Base-by-base conservation (phyloP, 2,888 invertebrate genomes). In the Lasius fuliginosus region DNA sequence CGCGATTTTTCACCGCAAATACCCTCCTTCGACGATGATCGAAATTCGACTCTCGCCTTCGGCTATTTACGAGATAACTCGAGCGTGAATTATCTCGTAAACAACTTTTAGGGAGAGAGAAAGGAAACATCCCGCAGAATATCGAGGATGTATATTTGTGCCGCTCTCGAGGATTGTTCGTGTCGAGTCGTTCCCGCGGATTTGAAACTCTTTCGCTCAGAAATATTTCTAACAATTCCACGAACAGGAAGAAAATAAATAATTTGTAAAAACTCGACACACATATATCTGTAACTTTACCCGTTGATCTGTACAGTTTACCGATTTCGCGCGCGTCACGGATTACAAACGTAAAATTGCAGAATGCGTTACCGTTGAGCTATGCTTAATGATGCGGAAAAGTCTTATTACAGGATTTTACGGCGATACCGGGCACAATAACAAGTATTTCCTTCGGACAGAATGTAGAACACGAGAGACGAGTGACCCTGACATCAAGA, bases 311-410 rank as follows among this genome's bases (percentile, higher is more conserved):
- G 33, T 33, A 46, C 46, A 58, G 42, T 46, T 79, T 60, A 56
- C 23, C 33, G 68, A 79, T 79, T 71, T 68, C 23, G 23, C 23
- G 30, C 58, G 60, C 46, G 46, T 79, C 79, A 79, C 46, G 46
- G 60, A 42, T 69, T 42, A 71, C 79, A 62, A 71, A 79, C 9
- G 60, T 79, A 79, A 79, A 79, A 71, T 79, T 71, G 71, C 60
- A 64, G 12, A 60, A 60, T 46, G 15, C 79, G 36, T 68, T 68
- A 68, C 68, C 68, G 49, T 79, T 60, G 60, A 33, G 6, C 9
- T 36, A 60, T 46, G 33, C 18, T 62, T 71, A 60, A 60, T 79
- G 60, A 46, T 36, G 71, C 46, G 79, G 71, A 79, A 79, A 79
- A 79, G 30, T 36, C 33, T 60, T 60, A 36, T 67, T 46, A 42